A percentile compares a stretch with the other conserved stretches of the same genome.
phyloP scores from a whole-genome alignment of 2,113 vertebrate genomes.

The Pedionomus torquatus region DNA sequence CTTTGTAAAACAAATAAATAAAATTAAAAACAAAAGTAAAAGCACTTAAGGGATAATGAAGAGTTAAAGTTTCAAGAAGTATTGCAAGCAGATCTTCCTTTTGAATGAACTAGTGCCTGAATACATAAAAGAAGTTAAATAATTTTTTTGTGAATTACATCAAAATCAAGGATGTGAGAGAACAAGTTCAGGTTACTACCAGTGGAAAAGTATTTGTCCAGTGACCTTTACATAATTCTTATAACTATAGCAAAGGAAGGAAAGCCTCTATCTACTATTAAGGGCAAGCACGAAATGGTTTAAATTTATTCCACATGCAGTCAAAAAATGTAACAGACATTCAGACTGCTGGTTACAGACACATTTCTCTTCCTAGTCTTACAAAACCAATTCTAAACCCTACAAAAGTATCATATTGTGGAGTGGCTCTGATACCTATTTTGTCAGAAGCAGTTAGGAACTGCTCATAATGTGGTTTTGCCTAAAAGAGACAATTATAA shows the following conservation, averaged over 20 bases:
- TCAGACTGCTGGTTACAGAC: neutral
- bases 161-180: neutral
- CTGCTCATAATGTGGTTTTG: neutral
- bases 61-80: neutral
- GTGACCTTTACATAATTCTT: neutral
- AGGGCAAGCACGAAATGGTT: neutral
- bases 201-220: neutral
- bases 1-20: neutral
- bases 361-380: neutral
- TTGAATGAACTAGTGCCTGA: neutral
- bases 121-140: neutral
- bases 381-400: neutral
- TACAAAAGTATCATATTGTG: neutral
- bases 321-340: neutral
- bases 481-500: neutral
- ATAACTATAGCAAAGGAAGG: neutral
- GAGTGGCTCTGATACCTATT: neutral
- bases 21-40: neutral
- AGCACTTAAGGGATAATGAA: neutral
- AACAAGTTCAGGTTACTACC: neutral
- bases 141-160: neutral
- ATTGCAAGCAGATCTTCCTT: neutral
- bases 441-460: neutral
- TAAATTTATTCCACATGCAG: neutral
- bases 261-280: neutral